Evolutionary conservation across 1,140 invertebrate species (phyloP).

Genomic region (Cyphomyrmex costatus): DNA sequence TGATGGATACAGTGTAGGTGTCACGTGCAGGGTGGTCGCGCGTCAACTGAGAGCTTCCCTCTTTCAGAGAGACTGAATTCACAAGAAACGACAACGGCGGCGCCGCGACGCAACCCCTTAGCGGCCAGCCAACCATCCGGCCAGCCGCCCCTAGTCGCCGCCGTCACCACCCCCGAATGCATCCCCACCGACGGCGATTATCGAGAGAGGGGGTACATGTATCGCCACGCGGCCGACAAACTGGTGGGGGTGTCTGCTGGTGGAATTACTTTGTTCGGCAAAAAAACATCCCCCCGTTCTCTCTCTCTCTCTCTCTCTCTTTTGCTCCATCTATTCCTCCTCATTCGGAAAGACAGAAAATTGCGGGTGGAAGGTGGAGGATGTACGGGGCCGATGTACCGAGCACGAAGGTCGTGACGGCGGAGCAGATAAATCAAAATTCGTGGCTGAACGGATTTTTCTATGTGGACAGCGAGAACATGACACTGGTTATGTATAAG

Average conservation of each 20-base stretch:
- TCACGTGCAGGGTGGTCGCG: constrained; percentile 70
- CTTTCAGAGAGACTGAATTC: constrained; percentile 64
- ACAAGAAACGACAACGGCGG: constrained; percentile 72
- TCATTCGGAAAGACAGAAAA: constrained; percentile 37
- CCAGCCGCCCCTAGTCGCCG: constrained; percentile 59
- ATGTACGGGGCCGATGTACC: constrained; percentile 65
- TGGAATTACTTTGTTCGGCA: constrained; percentile 78
- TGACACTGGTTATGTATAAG: constrained; percentile 11
- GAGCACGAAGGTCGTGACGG: constrained; percentile 67
- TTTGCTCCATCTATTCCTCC: not conserved
- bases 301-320: not conserved
- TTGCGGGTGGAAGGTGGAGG: constrained; percentile 15
- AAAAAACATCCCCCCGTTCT: constrained; percentile 64
- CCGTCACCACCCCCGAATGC: constrained; percentile 67
- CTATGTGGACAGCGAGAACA: constrained; percentile 12
- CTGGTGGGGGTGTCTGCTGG: constrained; percentile 78
- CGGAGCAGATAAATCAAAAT: constrained; percentile 72
- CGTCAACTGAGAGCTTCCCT: constrained; percentile 79
- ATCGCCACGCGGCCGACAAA: constrained; percentile 75
- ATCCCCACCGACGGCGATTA: constrained; percentile 64
- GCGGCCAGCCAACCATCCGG: constrained; percentile 68
- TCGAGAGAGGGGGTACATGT: constrained; percentile 71
- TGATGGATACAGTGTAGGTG: constrained; percentile 23
- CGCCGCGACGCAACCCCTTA: constrained; percentile 75
- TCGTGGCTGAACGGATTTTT: constrained; percentile 57